Base-by-base conservation (phyloP, 2,113 vertebrate species). In the Thryonomys swinderianus region DNA sequence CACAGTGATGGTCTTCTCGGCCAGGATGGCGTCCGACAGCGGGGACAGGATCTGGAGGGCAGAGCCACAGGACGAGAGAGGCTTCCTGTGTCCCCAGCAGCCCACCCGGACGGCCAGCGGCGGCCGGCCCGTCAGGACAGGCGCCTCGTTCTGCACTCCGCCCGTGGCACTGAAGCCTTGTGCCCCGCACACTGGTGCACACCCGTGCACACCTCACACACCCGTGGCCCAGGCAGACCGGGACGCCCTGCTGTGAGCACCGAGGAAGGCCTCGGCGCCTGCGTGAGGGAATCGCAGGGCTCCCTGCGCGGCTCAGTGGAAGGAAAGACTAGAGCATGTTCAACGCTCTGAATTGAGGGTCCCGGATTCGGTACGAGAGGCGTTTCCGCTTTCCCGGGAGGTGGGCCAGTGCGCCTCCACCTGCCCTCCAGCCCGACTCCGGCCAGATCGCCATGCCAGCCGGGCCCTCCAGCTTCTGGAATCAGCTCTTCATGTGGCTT, bases 1-100 rank as follows among this genome's bases (percentile, higher is more conserved):
- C 59, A 99, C 99, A 0, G 98, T 99, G 97, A 99, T 98, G 1
- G 99, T 99, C 98, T 99, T 99, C 92, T 99, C 99, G 0, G 99
- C 99, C 98, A 99, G 86, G 96, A 99, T 99, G 89, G 98, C 97
- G 1, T 99, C 99, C 0, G 99, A 99, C 51, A 99, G 98, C 0
- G 99, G 99, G 9, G 99, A 99, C 97, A 99, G 98, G 61, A 99
- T 99, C 99, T 99, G 98, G 3, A 93, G 53, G 84, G 87, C 32
- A 84, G 97, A 96, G 42, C 0, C 5, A 5, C 55, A 82, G 73
- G 21, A 95, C 57, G 42, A 7, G 62, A 66, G 42, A 16, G 34
- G 71, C 40, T 17, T 25, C 3, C 2, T 37, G 27, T 25, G 23
- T 40, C 7, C 3, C 16, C 1, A 5, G 48, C 48, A 51, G 48